Evolutionary conservation across 2,113 vertebrate genomes (phyloP), one percentile per base, ranked within the genome.

Genomic region (Ameiurus melas): DNA sequence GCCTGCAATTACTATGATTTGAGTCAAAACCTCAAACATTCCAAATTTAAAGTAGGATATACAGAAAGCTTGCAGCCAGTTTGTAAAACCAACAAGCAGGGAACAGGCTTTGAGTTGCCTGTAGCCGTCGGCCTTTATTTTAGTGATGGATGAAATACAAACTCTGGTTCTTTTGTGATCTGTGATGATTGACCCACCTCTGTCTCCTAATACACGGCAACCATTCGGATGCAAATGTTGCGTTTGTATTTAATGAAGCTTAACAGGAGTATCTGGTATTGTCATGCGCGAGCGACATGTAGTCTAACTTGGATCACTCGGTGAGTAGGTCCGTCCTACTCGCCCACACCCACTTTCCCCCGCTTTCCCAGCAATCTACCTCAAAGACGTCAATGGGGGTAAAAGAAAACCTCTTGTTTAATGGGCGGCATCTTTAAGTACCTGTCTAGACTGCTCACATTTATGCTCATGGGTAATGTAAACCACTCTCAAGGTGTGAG

Each of bases 371-470:
- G 53, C 51, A 13, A 9, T 53, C 73, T 55, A 85, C 89, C 83
- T 55, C 55, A 66, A 73, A 87, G 86, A 82, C 66, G 47, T 68
- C 57, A 43, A 57, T 64, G 66, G 87, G 84, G 83, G 83, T 36
- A 68, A 36, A 33, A 79, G 83, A 75, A 83, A 43, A 83, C n/a
- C 66, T 85, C 77, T 77, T 0, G 9, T 84, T 53, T 80, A 19
- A 71, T 84, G 55, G 85, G 73, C 27, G n/a, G 87, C 58, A 81
- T 33, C 81, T 89, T 85, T 75, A 84, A 86, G 82, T 64, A 87
- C 81, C 82, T 87, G 87, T 90, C 90, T 90, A 90, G 90, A 90
- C 90, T 83, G 62, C 64, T 84, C 81, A 68, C 81, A n/a, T 71
- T 47, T 84, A 66, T 77, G 73, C 43, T 83, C 43, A 60, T 51